Evolutionary conservation across 2,888 invertebrate genomes (phyloP), one percentile per base, ranked within the genome.

Genomic region (Leucoptera coffeella): DNA sequence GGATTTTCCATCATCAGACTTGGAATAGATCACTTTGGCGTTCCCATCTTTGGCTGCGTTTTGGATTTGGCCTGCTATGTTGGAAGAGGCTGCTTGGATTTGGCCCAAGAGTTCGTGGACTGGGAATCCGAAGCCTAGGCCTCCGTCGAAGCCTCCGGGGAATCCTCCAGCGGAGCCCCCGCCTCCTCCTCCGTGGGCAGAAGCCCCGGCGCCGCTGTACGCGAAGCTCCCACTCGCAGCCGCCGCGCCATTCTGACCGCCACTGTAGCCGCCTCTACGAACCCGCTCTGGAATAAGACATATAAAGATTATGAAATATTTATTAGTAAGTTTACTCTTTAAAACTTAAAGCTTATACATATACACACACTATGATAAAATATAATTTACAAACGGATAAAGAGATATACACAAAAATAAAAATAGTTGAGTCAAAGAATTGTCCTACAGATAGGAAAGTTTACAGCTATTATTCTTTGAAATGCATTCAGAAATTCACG

Each of bases 1-100:
- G 28, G 67, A 67, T 33, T 58, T 65, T 29, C 62, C 64, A 29
- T 65, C 64, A 14, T 57, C 51, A 12, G 62, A 59, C 33, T 58
- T 52, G 0, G 58, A 53, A 31, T 50, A 55, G 13, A 65, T 44
- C 2, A 50, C 44, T 40, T 61, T 60, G 28, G 47, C 26, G 13
- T 20, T 20, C 12, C 15, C 49, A 21, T 43, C 42, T n/a, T n/a
- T n/a, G 23, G 35, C 39, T 13, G 41, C 45, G 2, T 47, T 28
- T 7, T 19, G 21, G 4, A 27, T 17, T 8, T 27, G 27, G 2
- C 23, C 23, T 23, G 9, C 15, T 8, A 27, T 14, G 28, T 9
- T 42, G 40, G 15, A 26, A 3, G 36, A 32, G 5, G 35, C 32
- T 11, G 35, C 40, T 31, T 27, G 41, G 29, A 35, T 37, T 3